Evolutionary conservation across 2,113 vertebrate genomes (phyloP).

Genomic region (Pavo muticus): DNA sequence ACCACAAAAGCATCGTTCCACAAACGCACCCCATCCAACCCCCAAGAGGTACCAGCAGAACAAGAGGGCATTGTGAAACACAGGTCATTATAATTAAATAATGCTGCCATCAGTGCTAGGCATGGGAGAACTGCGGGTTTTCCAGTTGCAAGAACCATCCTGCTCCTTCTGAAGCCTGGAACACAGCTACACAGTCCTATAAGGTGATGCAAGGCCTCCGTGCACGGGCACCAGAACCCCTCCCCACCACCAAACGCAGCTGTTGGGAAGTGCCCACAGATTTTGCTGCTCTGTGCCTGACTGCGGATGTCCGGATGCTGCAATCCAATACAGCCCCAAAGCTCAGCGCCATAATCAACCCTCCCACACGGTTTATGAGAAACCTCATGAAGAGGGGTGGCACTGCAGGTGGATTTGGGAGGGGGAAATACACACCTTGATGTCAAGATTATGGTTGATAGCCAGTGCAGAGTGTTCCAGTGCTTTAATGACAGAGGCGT

Average conservation of each 20-base stretch:
- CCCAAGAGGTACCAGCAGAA: too few species aligned
- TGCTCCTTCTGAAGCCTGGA: not conserved
- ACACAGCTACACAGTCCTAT: not conserved
- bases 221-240: not conserved
- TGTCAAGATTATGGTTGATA: conserved; percentile 95
- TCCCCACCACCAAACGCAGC: not conserved
- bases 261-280: not conserved
- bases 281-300: not conserved
- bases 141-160: not conserved
- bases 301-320: not conserved
- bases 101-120: not conserved
- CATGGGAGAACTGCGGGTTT: not conserved
- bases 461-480: conserved; percentile 95
- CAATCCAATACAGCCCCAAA: not conserved
- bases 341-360: not conserved
- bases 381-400: not conserved
- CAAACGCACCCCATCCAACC: not conserved
- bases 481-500: conserved; percentile 96
- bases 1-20: not conserved
- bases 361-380: not conserved
- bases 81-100: not conserved
- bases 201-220: rapidly evolving
- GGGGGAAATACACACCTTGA: conserved; percentile 82
- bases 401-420: not conserved
- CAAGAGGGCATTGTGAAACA: not conserved